Conservation (phyloP, 2,888 invertebrate genomes). For the Anoplius nigerrimus region DNA sequence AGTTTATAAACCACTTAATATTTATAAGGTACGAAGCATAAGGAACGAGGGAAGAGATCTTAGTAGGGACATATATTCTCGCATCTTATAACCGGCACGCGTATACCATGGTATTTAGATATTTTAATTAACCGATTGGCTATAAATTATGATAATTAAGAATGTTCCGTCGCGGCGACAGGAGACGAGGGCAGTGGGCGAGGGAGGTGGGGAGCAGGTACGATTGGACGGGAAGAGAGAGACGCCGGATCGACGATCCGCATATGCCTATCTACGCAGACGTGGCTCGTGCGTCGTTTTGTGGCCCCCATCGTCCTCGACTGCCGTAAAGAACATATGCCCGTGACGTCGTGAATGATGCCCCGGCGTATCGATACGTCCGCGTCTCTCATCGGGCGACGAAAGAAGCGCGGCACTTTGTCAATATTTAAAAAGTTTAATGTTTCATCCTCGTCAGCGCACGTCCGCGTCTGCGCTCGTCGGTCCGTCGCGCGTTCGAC, state of each 20-base stretch:
- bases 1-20: constrained; percentile 69
- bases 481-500: not conserved
- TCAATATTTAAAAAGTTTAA: too few species aligned
- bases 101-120: constrained; percentile 67
- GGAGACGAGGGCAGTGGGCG: too few species aligned
- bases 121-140: constrained; percentile 72
- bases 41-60: constrained; percentile 36
- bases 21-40: constrained; percentile 68
- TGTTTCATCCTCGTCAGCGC: not conserved
- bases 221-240: too few species aligned
- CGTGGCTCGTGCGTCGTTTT: constrained; percentile 26
- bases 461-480: not conserved
- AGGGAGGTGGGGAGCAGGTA: too few species aligned
- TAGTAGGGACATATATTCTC: constrained; percentile 46
- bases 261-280: constrained; percentile 11
- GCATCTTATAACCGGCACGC: constrained; percentile 52
- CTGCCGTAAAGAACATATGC: not conserved
- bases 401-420: too few species aligned
- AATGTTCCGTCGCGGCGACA: constrained; percentile 20
- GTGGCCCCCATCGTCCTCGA: not conserved
- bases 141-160: constrained; percentile 73
- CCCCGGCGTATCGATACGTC: not conserved
- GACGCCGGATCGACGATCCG: too few species aligned
- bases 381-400: not conserved
- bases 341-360: too few species aligned